Conservation (phyloP, 2,888 invertebrate genomes). For the Steinernema scapterisci region DNA sequence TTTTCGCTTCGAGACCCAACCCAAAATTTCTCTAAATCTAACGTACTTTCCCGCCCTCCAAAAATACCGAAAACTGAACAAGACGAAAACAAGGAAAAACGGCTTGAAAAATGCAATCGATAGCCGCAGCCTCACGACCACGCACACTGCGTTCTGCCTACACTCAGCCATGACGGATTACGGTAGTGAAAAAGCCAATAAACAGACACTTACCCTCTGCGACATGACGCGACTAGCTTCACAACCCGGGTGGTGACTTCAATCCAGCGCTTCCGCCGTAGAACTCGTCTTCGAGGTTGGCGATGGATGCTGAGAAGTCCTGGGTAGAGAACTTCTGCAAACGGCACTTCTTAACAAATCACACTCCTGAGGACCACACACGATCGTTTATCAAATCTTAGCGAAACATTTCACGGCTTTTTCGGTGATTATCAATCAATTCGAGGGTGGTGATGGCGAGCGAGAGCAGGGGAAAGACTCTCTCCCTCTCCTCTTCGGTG, state of each 20-base stretch:
- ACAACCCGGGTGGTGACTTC: neutral
- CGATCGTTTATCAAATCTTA: no score
- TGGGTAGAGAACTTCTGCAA: neutral
- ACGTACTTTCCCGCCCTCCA: no score
- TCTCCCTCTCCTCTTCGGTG: neutral
- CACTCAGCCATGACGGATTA: neutral
- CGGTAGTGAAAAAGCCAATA: constrained; percentile 2
- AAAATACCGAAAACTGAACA: neutral
- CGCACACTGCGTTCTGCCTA: no score
- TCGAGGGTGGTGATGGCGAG: neutral
- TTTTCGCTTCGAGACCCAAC: no score
- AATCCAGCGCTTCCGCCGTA: neutral
- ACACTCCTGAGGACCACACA: neutral
- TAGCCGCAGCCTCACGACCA: neutral
- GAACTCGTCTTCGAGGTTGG: neutral
- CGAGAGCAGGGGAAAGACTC: neutral
- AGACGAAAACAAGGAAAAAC: neutral
- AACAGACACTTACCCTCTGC: constrained; percentile 24
- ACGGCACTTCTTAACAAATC: constrained; percentile 9
- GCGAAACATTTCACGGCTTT: constrained; percentile 20
- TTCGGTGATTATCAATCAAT: constrained; percentile 28
- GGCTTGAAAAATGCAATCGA: neutral
- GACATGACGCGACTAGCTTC: constrained; percentile 13
- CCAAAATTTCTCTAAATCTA: no score
- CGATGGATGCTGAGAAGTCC: neutral